Evolutionary conservation across 1,140 invertebrate species (phyloP).

Genomic region (Drosophila obscura): DNA sequence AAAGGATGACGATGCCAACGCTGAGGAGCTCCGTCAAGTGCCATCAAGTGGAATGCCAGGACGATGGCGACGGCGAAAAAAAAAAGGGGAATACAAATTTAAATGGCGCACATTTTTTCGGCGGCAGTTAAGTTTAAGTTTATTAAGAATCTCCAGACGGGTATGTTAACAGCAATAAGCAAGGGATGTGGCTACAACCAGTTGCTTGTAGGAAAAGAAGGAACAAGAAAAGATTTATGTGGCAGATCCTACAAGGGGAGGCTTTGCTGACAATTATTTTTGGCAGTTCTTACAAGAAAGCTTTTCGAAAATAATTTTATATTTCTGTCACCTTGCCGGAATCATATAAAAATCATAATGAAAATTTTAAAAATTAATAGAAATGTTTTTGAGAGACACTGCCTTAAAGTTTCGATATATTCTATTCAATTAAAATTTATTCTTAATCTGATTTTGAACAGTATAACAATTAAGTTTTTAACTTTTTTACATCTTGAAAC

Average conservation of each 20-base stretch:
- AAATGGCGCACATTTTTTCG: conserved; percentile 59
- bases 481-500: no score
- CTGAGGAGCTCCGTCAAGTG: conserved; percentile 45
- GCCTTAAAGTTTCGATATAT: neutral
- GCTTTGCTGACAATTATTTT: neutral
- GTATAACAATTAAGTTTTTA: no score
- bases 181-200: neutral
- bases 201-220: neutral
- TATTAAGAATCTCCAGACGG: conserved; percentile 47
- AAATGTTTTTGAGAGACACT: no score
- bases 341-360: no score
- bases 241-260: neutral
- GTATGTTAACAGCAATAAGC: conserved; percentile 9
- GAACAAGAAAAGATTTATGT: neutral
- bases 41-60: conserved; percentile 72
- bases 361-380: no score
- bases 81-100: conserved; percentile 19
- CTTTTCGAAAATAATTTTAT: neutral
- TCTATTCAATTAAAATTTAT: no score
- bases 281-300: neutral
- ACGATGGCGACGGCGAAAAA: conserved; percentile 28
- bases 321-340: no score
- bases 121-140: conserved; percentile 54
- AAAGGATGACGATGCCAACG: conserved; percentile 36
- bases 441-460: no score